Evolutionary conservation across 2,797 vertebrate genomes (phyloP).

Genomic region (Sebastes iracundus): DNA sequence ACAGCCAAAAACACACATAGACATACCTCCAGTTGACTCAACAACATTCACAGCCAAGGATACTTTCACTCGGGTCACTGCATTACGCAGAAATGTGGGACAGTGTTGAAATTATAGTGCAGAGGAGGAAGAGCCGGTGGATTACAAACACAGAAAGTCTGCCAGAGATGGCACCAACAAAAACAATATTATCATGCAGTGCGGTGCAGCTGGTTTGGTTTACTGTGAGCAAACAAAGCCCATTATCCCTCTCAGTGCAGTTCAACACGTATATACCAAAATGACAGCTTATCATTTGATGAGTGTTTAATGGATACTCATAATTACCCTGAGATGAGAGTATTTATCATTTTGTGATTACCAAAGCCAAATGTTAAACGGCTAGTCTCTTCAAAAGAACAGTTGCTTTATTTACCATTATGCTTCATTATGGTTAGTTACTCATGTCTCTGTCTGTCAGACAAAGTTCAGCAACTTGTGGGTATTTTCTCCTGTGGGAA

Average conservation of each 20-base stretch:
- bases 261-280: constrained; percentile 43
- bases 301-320: constrained; percentile 49
- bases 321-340: constrained; percentile 57
- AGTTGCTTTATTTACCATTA: constrained; percentile 67
- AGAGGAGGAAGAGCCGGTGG: constrained; percentile 47
- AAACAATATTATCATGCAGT: constrained; percentile 59
- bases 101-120: constrained; percentile 58
- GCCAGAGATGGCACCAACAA: constrained; percentile 53
- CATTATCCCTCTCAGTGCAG: constrained; percentile 39
- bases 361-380: constrained; percentile 53
- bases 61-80: constrained; percentile 52
- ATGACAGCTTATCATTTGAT: constrained; percentile 51
- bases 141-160: constrained; percentile 54
- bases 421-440: constrained; percentile 66
- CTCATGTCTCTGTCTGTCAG: constrained; percentile 47
- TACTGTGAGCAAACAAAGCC: constrained; percentile 49
- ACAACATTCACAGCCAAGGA: constrained; percentile 63
- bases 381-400: constrained; percentile 52
- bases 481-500: constrained; percentile 65
- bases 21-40: constrained; percentile 65
- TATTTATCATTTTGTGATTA: constrained; percentile 51
- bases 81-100: constrained; percentile 53
- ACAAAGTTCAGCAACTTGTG: constrained; percentile 56
- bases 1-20: constrained; percentile 41
- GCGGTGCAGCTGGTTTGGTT: constrained; percentile 56